These are phyloP conservation scores for Diceros bicornis DNA, from an alignment of 2,797 vertebrate species.

Conservation along the genomic window DNA sequence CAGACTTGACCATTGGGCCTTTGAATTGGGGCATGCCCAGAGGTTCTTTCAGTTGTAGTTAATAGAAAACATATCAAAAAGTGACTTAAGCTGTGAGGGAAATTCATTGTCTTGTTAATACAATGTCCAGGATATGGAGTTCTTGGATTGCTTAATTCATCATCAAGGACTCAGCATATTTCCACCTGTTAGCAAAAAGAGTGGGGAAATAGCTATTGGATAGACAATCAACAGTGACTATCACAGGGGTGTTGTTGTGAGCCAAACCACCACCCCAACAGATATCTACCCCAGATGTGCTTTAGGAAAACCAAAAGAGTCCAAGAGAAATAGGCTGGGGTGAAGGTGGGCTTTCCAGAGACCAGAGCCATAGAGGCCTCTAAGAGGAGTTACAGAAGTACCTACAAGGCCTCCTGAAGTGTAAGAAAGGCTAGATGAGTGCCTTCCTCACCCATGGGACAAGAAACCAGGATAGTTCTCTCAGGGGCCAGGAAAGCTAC, in stretches of 20 bases:
- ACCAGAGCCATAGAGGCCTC: background rate
- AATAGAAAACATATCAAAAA: slow-evolving; percentile 45
- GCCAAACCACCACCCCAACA: background rate
- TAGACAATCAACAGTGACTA: background rate
- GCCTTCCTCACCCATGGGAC: background rate
- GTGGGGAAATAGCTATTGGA: background rate
- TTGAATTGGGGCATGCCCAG: slow-evolving; percentile 22
- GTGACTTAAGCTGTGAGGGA: background rate
- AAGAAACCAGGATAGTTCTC: background rate
- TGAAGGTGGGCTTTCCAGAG: background rate
- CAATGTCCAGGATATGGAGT: background rate
- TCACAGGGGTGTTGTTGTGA: background rate
- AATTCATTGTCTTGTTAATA: slow-evolving; percentile 49
- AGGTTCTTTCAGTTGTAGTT: slow-evolving; percentile 17
- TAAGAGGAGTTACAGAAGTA: slow-evolving; percentile 51
- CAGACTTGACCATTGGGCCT: background rate
- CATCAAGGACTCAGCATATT: slow-evolving; percentile 22
- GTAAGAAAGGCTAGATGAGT: background rate
- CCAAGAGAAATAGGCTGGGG: background rate
- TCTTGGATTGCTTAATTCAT: background rate
- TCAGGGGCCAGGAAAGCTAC: slow-evolving; percentile 6
- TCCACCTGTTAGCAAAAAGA: slow-evolving; percentile 3
- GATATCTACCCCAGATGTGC: background rate
- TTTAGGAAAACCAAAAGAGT: background rate
- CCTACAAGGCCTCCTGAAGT: background rate